Evolutionary conservation across 2,888 invertebrate genomes (phyloP).

Genomic region (Dicyrtoma fusca): DNA sequence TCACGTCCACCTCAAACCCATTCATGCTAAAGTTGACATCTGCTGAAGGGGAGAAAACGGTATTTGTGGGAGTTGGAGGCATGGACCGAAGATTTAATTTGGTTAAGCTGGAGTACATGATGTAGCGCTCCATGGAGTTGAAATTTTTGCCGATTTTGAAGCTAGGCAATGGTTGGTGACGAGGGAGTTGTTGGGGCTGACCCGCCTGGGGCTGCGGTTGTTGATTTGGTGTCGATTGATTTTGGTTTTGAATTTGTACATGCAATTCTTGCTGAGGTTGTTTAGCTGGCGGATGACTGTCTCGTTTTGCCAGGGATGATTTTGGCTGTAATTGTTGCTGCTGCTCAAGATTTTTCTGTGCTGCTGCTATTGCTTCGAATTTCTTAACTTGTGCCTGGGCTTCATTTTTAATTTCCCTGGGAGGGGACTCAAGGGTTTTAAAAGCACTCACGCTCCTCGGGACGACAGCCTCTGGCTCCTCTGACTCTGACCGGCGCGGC

Average conservation of each 20-base stretch:
- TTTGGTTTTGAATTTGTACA: background rate
- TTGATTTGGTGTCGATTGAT: conserved; percentile 1
- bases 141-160: conserved; percentile 39
- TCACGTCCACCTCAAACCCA: too few relatives aligned
- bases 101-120: conserved; percentile 38
- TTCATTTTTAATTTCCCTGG: conserved; percentile 3
- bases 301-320: background rate
- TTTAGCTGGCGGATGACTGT: background rate
- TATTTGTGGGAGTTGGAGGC: conserved; percentile 20
- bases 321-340: background rate
- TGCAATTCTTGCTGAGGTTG: conserved; percentile 6
- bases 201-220: background rate
- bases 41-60: background rate
- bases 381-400: background rate
- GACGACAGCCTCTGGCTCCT: background rate
- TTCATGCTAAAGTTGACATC: background rate
- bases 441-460: background rate
- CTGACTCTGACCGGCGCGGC: background rate
- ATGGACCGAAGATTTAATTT: conserved; percentile 34
- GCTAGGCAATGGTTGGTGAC: conserved; percentile 16
- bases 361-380: background rate
- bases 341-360: background rate
- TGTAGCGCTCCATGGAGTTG: conserved; percentile 37
- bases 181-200: background rate
- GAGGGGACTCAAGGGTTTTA: too few relatives aligned